These are phyloP conservation scores for Phyllostomus discolor DNA, from an alignment of 2,113 vertebrate species.

Conservation along the genomic window DNA sequence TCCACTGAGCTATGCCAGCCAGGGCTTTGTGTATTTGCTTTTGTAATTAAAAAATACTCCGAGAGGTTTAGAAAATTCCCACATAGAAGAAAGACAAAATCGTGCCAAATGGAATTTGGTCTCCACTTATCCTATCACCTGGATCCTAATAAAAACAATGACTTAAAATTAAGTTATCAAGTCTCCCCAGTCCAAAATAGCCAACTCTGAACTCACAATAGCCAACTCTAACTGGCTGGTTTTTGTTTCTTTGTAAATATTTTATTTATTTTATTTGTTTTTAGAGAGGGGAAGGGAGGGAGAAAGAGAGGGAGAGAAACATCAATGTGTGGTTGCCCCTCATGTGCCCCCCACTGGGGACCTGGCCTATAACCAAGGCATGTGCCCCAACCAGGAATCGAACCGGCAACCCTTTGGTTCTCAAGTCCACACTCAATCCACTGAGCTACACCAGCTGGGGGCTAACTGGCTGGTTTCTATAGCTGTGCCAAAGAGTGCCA, in stretches of 20 bases:
- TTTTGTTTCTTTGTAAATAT: not conserved
- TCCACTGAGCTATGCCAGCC: too few relatives aligned
- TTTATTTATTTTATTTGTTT: too few relatives aligned
- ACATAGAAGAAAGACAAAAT: not conserved
- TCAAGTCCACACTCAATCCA: too few relatives aligned
- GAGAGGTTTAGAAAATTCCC: not conserved
- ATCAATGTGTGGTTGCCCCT: too few relatives aligned
- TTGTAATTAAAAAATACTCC: constrained; percentile 1
- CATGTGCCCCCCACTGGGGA: too few relatives aligned
- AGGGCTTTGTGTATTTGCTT: not conserved
- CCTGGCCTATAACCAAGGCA: too few relatives aligned
- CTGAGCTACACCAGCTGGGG: too few relatives aligned
- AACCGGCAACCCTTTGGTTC: too few relatives aligned
- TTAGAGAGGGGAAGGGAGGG: too few relatives aligned
- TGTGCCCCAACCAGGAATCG: too few relatives aligned
- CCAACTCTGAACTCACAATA: not conserved
- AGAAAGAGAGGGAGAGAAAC: too few relatives aligned
- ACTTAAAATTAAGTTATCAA: not conserved
- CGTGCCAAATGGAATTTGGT: not conserved
- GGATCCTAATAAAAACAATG: not conserved
- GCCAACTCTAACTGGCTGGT: not conserved
- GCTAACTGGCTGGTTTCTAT: not conserved
- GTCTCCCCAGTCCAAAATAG: not conserved
- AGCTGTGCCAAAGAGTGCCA: not conserved
- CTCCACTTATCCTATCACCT: not conserved